These are phyloP conservation scores for Anastatus disparis DNA, from an alignment of 1,140 invertebrate genomes.

Conservation along the genomic window DNA sequence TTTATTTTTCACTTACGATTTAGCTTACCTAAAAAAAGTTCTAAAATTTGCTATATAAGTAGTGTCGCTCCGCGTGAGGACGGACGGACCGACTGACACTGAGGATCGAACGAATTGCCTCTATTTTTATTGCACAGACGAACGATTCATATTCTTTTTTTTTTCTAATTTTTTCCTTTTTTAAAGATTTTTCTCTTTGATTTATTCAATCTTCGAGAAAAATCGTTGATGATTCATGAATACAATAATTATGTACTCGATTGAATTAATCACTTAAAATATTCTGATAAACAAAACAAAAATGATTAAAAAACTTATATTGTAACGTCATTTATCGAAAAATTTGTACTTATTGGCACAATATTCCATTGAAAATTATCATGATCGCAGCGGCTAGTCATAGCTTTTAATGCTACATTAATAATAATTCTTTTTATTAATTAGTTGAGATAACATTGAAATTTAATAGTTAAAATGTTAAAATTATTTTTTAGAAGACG, in stretches of 20 bases:
- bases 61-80: constrained; percentile 58
- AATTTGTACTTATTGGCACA: constrained; percentile 41
- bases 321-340: constrained; percentile 17
- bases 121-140: constrained; percentile 48
- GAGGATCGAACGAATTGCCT: constrained; percentile 65
- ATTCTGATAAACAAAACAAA: background rate
- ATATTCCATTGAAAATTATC: constrained; percentile 22
- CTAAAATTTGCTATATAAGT: constrained; percentile 44
- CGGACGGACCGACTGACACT: constrained; percentile 64
- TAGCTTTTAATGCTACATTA: constrained; percentile 24
- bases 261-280: background rate
- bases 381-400: constrained; percentile 19
- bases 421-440: constrained; percentile 12
- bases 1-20: constrained; percentile 38
- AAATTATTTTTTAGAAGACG: constrained; percentile 19
- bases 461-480: background rate
- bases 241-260: background rate
- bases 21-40: constrained; percentile 43
- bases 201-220: constrained; percentile 26
- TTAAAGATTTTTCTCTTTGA: background rate
- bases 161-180: background rate
- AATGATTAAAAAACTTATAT: constrained; percentile 29
- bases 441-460: background rate
- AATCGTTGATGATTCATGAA: background rate
- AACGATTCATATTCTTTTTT: constrained; percentile 25